These are phyloP conservation scores for Hemichromis elongatus DNA, from an alignment of 2,113 vertebrate genomes.

Conservation along the genomic window DNA sequence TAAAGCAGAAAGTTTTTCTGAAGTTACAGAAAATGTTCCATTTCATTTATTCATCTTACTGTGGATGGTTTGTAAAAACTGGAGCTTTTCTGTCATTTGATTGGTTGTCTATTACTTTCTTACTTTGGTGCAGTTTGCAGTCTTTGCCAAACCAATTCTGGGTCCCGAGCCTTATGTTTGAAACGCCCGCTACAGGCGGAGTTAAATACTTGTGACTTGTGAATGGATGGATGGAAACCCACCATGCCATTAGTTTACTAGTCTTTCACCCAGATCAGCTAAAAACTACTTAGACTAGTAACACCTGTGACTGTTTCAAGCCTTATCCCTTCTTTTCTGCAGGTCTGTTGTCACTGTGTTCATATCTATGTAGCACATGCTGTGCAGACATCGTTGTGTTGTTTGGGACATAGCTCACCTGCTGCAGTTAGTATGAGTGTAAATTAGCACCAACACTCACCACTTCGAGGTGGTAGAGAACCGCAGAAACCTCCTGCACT, in stretches of 20 bases:
- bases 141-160: background rate
- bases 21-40: background rate
- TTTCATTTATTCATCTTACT: background rate
- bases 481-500: constrained; percentile 88
- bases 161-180: background rate
- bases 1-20: background rate
- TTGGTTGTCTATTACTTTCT: background rate
- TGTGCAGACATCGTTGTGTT: background rate
- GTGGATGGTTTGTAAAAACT: background rate
- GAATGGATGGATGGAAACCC: background rate
- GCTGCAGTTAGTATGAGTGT: background rate
- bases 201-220: background rate
- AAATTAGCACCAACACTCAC: constrained; percentile 48
- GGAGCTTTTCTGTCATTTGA: background rate
- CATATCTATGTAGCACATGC: background rate
- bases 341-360: background rate
- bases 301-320: background rate
- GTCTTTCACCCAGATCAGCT: background rate
- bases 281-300: background rate
- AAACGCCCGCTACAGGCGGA: background rate
- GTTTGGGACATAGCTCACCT: background rate
- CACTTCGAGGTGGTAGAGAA: constrained; percentile 88
- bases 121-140: background rate
- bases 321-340: background rate
- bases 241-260: background rate